Base-by-base conservation (phyloP, 2,888 invertebrate species). In the Apotomis betuletana region DNA sequence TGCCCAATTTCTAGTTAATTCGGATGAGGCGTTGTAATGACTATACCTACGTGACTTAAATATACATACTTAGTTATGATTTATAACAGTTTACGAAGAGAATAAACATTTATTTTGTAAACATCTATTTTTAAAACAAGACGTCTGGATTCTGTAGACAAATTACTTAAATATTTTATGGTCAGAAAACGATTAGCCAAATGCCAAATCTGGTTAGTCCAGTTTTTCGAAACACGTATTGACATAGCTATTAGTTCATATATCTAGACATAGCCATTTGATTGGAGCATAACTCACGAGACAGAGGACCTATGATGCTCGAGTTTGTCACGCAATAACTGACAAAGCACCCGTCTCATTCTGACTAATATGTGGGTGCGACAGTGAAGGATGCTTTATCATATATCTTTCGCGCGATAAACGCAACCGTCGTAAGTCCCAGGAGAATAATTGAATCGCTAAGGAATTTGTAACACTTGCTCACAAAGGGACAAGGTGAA, bases 401-500 rank as follows among this genome's bases (percentile, higher is more conserved):
- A 27, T 27, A 27, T 27, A 27, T 2, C 27, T 27, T 27, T 27
- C 27, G 27, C 27, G 27, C 27, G 27, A 27, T 27, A 27, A 27
- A 27, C 27, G 27, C 27, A 27, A 27, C 27, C 27, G 27, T 27
- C 27, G 2, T 27, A 27, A 27, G 27, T 27, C 27, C 36, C 8
- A 70, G 54, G 27, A 60, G 49, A 54, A 60, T 54, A 38, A 38
- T 41, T 46, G 49, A 36, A 55, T 15, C 55, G 55, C 51, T 57
- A 67, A 61, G 70, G 55, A 15, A 71, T 67, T 65, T 55, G 64
- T 70, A 70, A 70, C 64, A 70, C 59, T 65, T 67, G 70, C 54
- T 27, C 15, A 49, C 60, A 71, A 61, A 71, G 67, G 70, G 67
- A n/a, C 67, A 71, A 71, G 70, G 70, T 61, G 61, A 67, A 15